Base-by-base conservation (phyloP, 2,797 vertebrate species). In the Hydrolagus colliei region DNA sequence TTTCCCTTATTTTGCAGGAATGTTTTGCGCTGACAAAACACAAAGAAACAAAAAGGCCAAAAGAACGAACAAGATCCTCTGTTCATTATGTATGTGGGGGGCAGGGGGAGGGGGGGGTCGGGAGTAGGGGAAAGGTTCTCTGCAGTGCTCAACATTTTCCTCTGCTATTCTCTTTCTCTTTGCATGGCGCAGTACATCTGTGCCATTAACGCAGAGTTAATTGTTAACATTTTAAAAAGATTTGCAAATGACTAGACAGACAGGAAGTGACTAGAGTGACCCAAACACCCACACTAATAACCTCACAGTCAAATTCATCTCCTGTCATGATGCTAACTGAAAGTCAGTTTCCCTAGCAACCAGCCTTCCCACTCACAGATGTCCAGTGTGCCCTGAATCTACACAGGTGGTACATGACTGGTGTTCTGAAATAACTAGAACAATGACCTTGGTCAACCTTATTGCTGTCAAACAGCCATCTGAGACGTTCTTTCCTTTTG, bases 401-500 rank as follows among this genome's bases (percentile, higher is more conserved):
- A 85, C 78, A 61, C 89, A 90, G 90, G 90, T 89, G 88, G 86
- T 87, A 71, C 74, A 14, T n/a, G 74, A 84, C 85, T 13, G 0
- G 78, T 72, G 27, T 8, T 82, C 85, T 88, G 86, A 74, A 87
- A 87, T 86, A 78, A 1, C 86, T 86, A n/a, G 0, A 61, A 87
- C 86, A 85, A 80, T 35, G 88, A 89, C 89, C 89, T 73, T 1
- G 75, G 72, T 87, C 78, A 73, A 86, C 86, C 87, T 88, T 87
- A 87, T 27, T n/a, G 85, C 41, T 87, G 90, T 87, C 63, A 87
- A 88, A 87, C 86, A 88, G 90, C 87, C 61, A 89, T 0, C 79
- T 71, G 65, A 67, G 87, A 89, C 35, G 0, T 68, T 88, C 74
- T 93, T 92, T 91, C 90, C 62, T 86, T 89, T 91, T 79, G 86